Base-by-base conservation (phyloP, 2,113 vertebrate species). In the Caranx ignobilis region DNA sequence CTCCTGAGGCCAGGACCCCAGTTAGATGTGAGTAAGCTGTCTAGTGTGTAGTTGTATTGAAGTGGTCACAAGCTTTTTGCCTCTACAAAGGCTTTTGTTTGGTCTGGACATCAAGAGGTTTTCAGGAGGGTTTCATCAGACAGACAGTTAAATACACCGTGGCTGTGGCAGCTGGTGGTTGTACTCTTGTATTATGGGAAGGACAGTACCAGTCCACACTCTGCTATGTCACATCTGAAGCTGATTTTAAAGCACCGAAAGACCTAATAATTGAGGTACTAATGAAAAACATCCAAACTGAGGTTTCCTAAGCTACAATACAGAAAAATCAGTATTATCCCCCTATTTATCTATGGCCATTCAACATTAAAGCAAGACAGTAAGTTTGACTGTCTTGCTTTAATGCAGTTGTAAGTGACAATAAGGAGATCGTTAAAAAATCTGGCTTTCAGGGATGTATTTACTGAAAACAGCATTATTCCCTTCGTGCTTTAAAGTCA, bases 101-200 rank as follows among this genome's bases (percentile, higher is more conserved):
- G 82, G 75, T 80, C 82, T 85, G 79, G 79, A 77, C 59, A 71
- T 77, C 43, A 59, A 79, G 71, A 73, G 74, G 72, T 77, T 88
- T 80, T 65, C 64, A 77, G 61, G 47, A 76, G 65, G 50, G 72
- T 71, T 66, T 81, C 43, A 75, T 75, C 71, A 83, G 19, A 61
- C 32, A 54, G 34, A 57, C 69, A 9, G 56, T 77, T 56, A 26
- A 70, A 67, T 32, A 21, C 39, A 31, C 19, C 43, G 19, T 47
- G 39, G 34, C 41, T 47, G 34, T 50, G 15, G 34, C 45, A 39
- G 34, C 72, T 69, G 62, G 55, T 77, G 68, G 69, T 21, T 15
- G 54, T 16, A 32, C 63, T 61, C 43, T 16, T 45, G 13, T 65
- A 31, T 69, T 41, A 19, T 56, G 61, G 62, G 59, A 43, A 52